Evolutionary conservation across 2,113 vertebrate genomes (phyloP).

Genomic region (Hippolais icterina): DNA sequence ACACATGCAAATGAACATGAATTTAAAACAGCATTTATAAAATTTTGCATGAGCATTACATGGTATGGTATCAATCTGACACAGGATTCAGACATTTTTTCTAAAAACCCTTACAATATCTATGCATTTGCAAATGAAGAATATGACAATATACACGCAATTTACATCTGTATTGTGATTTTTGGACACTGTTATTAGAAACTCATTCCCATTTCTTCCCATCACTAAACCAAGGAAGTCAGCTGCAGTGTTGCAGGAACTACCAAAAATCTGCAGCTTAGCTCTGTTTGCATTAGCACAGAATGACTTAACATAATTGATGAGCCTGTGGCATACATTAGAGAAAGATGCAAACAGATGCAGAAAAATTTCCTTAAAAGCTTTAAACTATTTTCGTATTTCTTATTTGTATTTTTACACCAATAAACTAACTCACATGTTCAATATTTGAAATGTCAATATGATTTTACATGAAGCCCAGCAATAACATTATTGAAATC

Average conservation of each 20-base stretch:
- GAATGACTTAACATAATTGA: not conserved
- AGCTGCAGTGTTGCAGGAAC: not conserved
- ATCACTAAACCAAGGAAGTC: not conserved
- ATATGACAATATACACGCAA: not conserved
- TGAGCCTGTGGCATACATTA: not conserved
- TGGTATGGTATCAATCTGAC: not conserved
- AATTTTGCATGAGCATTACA: not conserved
- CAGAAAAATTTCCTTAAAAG: not conserved
- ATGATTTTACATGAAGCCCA: not conserved
- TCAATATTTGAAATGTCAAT: not conserved
- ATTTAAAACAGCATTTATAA: not conserved
- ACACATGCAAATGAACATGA: not conserved
- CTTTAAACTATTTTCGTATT: not conserved
- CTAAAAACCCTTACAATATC: not conserved
- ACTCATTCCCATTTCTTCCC: not conserved
- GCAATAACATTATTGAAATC: not conserved
- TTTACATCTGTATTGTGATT: not conserved
- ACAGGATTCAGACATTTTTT: not conserved
- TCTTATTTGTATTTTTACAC: not conserved
- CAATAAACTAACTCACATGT: not conserved
- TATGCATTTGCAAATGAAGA: not conserved
- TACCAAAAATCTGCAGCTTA: not conserved
- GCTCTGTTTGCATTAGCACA: not conserved
- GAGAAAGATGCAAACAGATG: not conserved
- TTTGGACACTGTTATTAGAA: rapidly evolving